These are phyloP conservation scores for Oryctolagus cuniculus DNA, from an alignment of 2,113 vertebrate species.

Conservation along the genomic window DNA sequence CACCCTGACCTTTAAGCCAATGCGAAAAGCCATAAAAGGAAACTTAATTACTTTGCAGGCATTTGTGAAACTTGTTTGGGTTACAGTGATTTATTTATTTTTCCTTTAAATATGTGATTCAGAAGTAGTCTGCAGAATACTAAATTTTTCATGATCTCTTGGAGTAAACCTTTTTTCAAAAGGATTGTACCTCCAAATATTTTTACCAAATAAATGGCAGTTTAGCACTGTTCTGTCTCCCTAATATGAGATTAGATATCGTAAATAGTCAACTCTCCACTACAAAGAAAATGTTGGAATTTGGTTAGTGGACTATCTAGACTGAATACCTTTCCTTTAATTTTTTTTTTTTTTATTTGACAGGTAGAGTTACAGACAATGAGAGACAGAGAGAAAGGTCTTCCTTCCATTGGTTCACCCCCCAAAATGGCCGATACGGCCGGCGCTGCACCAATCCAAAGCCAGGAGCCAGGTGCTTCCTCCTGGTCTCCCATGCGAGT, in stretches of 20 bases:
- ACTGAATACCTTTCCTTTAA: neutral
- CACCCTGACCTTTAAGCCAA: constrained; percentile 59
- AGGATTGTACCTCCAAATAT: neutral
- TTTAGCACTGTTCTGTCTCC: neutral
- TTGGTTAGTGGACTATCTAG: neutral
- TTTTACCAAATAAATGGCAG: neutral
- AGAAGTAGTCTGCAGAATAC: neutral
- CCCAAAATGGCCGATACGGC: too few relatives aligned
- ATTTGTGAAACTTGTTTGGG: constrained; percentile 65
- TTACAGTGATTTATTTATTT: constrained; percentile 46
- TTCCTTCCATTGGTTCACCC: too few relatives aligned
- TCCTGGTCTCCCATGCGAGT: too few relatives aligned
- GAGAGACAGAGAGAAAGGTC: too few relatives aligned
- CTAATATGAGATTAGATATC: neutral
- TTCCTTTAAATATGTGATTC: constrained; percentile 12
- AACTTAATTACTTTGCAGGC: constrained; percentile 65
- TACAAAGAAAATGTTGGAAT: neutral
- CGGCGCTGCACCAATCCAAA: too few relatives aligned
- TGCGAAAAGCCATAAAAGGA: constrained; percentile 46
- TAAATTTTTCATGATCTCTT: neutral
- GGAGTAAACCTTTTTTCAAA: neutral
- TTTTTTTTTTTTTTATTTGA: too few relatives aligned
- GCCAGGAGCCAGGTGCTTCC: too few relatives aligned
- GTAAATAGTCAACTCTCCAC: neutral
- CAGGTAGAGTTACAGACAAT: too few relatives aligned